Conservation (phyloP, 2,888 invertebrate genomes). For the Drosophila yooni region DNA sequence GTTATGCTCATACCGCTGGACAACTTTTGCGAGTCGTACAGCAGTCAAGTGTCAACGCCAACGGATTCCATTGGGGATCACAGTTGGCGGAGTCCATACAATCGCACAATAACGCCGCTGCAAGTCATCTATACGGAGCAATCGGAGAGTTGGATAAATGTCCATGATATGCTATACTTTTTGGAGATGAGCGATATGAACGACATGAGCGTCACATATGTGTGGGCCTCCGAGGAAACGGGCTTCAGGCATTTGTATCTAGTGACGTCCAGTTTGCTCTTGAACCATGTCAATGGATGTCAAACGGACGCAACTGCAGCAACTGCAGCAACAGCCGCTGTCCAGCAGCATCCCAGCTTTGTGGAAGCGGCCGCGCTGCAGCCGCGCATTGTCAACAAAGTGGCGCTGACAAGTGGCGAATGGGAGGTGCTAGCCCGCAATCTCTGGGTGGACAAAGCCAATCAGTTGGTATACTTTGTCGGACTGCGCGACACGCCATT, state of each 20-base stretch:
- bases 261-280: conserved; percentile 88
- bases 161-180: conserved; percentile 95
- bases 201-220: conserved; percentile 87
- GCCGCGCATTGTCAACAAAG: conserved; percentile 89
- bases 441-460: conserved; percentile 93
- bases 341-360: conserved; percentile 67
- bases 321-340: conserved; percentile 54
- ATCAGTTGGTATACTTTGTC: conserved; percentile 94
- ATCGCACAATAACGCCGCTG: conserved; percentile 82
- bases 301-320: conserved; percentile 57
- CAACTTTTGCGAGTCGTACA: conserved; percentile 88
- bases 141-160: conserved; percentile 96
- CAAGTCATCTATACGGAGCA: conserved; percentile 85
- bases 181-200: conserved; percentile 85
- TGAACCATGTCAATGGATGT: conserved; percentile 86
- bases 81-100: conserved; percentile 84
- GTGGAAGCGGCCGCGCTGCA: conserved; percentile 83
- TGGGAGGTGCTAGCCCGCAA: conserved; percentile 95
- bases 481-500: conserved; percentile 95
- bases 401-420: conserved; percentile 93
- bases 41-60: conserved; percentile 85
- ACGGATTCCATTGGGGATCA: conserved; percentile 82
- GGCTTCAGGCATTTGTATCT: conserved; percentile 95
- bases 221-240: conserved; percentile 97
- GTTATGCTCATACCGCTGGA: conserved; percentile 92